Evolutionary conservation across 2,113 vertebrate species (phyloP).

Genomic region (Lasiurus borealis): DNA sequence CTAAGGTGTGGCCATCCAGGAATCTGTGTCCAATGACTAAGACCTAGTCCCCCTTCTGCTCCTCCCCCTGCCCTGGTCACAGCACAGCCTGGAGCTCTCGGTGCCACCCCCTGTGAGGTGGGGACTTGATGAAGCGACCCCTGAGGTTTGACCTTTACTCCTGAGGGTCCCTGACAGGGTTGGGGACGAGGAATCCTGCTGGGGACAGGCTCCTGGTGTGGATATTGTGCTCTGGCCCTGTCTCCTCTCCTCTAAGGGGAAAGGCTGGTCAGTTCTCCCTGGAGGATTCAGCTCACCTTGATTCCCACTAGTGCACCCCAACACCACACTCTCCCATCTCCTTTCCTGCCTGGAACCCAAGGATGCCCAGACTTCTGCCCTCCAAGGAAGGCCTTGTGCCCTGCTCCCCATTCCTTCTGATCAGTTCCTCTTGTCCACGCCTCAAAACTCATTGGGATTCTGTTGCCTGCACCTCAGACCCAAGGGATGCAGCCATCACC

Average conservation of each 20-base stretch:
- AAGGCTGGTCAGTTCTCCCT: background rate
- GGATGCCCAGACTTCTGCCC: too few species aligned
- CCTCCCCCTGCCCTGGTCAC: background rate
- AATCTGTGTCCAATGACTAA: background rate
- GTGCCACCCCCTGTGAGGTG: background rate
- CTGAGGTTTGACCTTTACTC: background rate
- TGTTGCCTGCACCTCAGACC: background rate
- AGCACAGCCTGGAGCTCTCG: background rate
- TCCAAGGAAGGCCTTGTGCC: rapidly evolving
- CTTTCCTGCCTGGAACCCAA: background rate
- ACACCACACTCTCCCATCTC: background rate
- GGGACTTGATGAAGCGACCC: background rate
- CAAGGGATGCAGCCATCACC: rapidly evolving
- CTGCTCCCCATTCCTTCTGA: background rate
- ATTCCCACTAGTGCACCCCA: background rate
- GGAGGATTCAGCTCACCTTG: background rate
- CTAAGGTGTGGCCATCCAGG: background rate
- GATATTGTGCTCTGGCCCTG: background rate
- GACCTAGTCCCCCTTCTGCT: background rate
- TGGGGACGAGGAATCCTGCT: background rate
- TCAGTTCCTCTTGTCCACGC: background rate
- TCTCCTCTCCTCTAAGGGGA: background rate
- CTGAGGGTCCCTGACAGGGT: background rate
- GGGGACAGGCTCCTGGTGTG: background rate
- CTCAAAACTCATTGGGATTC: background rate